These are phyloP conservation scores for Cecropterus lyciades DNA, from an alignment of 1,140 invertebrate species.

Conservation along the genomic window DNA sequence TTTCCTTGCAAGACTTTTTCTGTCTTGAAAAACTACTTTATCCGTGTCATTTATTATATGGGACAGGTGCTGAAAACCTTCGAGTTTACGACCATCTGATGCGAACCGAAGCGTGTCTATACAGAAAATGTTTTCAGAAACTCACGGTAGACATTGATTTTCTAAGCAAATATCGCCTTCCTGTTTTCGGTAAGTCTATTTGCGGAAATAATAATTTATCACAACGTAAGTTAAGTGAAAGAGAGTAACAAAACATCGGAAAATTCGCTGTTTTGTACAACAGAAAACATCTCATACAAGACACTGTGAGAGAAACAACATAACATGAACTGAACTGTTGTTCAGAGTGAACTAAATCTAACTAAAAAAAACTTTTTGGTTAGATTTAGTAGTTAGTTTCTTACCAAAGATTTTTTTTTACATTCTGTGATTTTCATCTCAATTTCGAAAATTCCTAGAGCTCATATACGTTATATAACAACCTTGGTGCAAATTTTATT, in stretches of 20 bases:
- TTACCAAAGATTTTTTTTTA: too few relatives aligned
- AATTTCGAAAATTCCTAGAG: too few relatives aligned
- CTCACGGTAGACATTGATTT: constrained; percentile 8
- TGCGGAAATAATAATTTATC: constrained; percentile 17
- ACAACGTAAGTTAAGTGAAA: constrained; percentile 1
- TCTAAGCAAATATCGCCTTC: constrained; percentile 19
- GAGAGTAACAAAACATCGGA: too few relatives aligned
- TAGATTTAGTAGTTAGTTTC: too few relatives aligned
- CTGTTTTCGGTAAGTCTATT: constrained; percentile 18
- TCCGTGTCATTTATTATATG: constrained; percentile 20
- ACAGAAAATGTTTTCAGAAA: constrained; percentile 11
- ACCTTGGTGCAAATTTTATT: too few relatives aligned
- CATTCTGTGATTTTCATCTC: too few relatives aligned
- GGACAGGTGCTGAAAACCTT: constrained; percentile 22
- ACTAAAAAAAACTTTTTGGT: too few relatives aligned
- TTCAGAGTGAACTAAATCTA: too few relatives aligned
- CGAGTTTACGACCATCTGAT: constrained; percentile 23
- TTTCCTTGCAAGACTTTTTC: constrained; percentile 3
- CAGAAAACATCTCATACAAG: neutral
- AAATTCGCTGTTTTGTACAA: neutral
- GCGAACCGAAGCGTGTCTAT: constrained; percentile 1
- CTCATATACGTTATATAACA: too few relatives aligned
- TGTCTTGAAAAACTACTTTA: constrained; percentile 15
- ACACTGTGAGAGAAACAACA: too few relatives aligned
- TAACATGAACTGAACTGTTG: too few relatives aligned